Conservation (phyloP, 2,113 vertebrate genomes). For the Neodontobutis hainanensis region DNA sequence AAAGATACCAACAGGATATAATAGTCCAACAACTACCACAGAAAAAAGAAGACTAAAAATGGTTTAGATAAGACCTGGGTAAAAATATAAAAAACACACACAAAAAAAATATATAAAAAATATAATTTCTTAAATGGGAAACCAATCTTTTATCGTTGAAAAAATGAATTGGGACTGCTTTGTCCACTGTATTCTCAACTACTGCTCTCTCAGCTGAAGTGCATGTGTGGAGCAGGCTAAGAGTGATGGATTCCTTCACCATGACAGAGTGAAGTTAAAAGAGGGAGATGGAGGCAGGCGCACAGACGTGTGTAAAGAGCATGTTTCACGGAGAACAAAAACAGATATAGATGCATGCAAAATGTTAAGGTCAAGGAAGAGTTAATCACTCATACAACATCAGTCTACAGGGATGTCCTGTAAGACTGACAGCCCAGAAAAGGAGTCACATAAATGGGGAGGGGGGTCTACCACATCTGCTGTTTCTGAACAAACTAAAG, state of each 20-base stretch:
- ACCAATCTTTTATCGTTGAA: neutral
- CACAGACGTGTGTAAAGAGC: slow-evolving; percentile 7
- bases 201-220: slow-evolving; percentile 60
- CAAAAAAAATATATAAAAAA: no score
- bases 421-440: slow-evolving; percentile 14
- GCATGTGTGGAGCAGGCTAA: slow-evolving; percentile 62
- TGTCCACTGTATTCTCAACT: slow-evolving; percentile 24
- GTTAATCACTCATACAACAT: slow-evolving; percentile 15
- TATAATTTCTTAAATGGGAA: neutral
- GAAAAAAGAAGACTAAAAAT: no score
- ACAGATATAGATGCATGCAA: slow-evolving; percentile 13
- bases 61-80: no score
- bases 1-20: neutral
- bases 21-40: no score
- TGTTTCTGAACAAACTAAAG: neutral
- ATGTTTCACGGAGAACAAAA: slow-evolving; percentile 18
- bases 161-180: slow-evolving; percentile 15
- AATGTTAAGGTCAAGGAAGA: slow-evolving; percentile 11
- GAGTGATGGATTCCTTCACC: slow-evolving; percentile 63
- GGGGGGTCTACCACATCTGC: neutral
- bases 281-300: slow-evolving; percentile 25
- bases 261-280: slow-evolving; percentile 58
- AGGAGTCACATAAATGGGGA: neutral
- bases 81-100: no score
- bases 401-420: slow-evolving; percentile 2